Evolutionary conservation across 2,888 invertebrate species (phyloP).

Genomic region (Papilio demoleus): DNA sequence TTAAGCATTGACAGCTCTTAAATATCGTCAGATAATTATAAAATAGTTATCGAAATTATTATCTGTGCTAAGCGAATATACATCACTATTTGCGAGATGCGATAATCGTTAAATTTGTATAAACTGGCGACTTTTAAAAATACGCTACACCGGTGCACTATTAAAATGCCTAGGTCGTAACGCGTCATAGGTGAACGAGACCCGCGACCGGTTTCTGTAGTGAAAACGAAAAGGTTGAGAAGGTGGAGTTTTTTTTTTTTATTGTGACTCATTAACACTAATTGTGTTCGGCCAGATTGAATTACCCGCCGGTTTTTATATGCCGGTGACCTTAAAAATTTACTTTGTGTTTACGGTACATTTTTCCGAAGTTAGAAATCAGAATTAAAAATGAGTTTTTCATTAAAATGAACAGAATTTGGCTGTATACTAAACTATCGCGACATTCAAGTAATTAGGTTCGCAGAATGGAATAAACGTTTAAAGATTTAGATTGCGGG

Average conservation of each 20-base stretch:
- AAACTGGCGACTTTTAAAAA: slow-evolving; percentile 40
- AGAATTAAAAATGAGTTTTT: neutral
- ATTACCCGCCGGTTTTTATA: slow-evolving; percentile 32
- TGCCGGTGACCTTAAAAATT: slow-evolving; percentile 22
- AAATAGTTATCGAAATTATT: neutral
- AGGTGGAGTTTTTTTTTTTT: slow-evolving; percentile 30
- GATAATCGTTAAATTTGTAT: slow-evolving; percentile 37
- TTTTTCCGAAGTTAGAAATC: slow-evolving; percentile 9
- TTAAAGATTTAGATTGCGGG: neutral
- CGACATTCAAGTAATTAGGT: neutral
- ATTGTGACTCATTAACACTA: slow-evolving; percentile 35
- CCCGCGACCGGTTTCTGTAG: slow-evolving; percentile 22
- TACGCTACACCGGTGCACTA: slow-evolving; percentile 35
- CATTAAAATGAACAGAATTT: neutral
- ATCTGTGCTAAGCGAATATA: neutral
- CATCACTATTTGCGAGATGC: slow-evolving; percentile 12
- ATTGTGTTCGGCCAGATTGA: slow-evolving; percentile 38
- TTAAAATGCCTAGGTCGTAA: slow-evolving; percentile 41
- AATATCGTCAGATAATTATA: neutral
- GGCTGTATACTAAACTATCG: neutral
- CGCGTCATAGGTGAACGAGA: slow-evolving; percentile 41
- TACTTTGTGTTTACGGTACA: slow-evolving; percentile 11
- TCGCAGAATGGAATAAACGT: neutral
- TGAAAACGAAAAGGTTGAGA: slow-evolving; percentile 39
- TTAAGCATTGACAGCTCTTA: neutral